Evolutionary conservation across 2,888 invertebrate genomes (phyloP), one percentile per base, ranked within the genome.

Genomic region (Hirtodrosophila cameraria): DNA sequence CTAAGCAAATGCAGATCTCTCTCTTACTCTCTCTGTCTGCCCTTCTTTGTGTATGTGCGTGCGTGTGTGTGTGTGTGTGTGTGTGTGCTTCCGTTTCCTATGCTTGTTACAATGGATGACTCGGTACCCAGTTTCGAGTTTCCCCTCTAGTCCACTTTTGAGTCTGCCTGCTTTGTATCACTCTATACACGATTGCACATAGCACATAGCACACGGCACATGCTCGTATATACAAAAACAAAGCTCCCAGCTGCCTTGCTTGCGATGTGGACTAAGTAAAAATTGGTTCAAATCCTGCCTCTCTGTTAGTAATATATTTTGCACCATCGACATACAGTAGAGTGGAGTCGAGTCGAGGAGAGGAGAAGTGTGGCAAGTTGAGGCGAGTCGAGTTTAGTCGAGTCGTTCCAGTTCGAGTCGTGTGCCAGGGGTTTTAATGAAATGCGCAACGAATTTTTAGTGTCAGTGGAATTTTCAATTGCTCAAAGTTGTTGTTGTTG

Each of bases 391-490:
- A 41, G 30, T 23, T 25, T n/a, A n/a, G 7, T 50, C 23, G 38
- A 55, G 49, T 42, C 38, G 46, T 43, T 66, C 46, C 49, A 67
- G 53, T 67, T 73, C 54, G 76, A 61, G 67, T 72, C 80, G 68
- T 80, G 50, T 71, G 64, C 70, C 58, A 46, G 57, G 43, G 53
- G 53, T 79, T 80, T 73, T 80, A 85, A 85, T 80, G 80, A 82
- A 80, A 81, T 85, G 80, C 83, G 76, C 79, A 79, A 68, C 73
- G 80, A 85, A 82, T 82, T 79, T 75, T 77, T 70, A 84, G 85
- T 85, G 80, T 79, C 76, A 82, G 83, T 71, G 76, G 79, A 82
- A 84, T 84, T 80, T 84, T 75, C 79, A 75, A 80, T 84, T 71
- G 85, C 77, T 84, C 59, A 54, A 66, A 69, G 73, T 63, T 80